phyloP scores from a whole-genome alignment of 2,888 invertebrate genomes.

The Nemotelus pantherinus region DNA sequence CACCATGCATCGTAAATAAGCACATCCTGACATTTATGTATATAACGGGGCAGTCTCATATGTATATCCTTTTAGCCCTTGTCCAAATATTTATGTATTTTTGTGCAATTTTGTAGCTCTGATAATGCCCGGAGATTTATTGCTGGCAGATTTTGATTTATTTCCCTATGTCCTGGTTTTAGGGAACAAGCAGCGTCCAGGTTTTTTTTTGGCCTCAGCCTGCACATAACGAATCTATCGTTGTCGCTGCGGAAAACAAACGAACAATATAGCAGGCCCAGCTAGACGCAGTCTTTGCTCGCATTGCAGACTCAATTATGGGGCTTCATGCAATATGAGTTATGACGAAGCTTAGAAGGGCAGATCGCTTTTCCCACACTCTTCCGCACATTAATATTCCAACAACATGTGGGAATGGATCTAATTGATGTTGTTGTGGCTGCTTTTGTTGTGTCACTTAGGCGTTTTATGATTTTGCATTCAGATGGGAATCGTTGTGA shows the following conservation, averaged over 20 bases:
- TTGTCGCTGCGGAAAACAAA: slow-evolving; percentile 22
- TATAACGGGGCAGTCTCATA: background rate
- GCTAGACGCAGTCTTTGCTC: slow-evolving; percentile 26
- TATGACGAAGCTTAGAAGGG: slow-evolving; percentile 28
- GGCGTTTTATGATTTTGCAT: slow-evolving; percentile 1
- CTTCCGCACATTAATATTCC: slow-evolving; percentile 12
- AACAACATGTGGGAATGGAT: slow-evolving; percentile 3
- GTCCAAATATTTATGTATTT: slow-evolving; percentile 39
- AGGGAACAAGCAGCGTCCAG: background rate
- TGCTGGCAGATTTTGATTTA: slow-evolving; percentile 45
- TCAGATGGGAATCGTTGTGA: background rate
- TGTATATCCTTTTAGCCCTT: slow-evolving; percentile 32
- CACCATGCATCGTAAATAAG: slow-evolving; percentile 16
- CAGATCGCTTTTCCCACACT: slow-evolving; percentile 2
- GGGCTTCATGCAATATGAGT: slow-evolving; percentile 38
- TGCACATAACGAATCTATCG: background rate
- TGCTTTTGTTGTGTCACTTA: slow-evolving; percentile 1
- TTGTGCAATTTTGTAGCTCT: slow-evolving; percentile 36
- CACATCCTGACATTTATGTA: slow-evolving; percentile 10
- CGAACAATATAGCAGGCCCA: background rate
- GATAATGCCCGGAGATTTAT: slow-evolving; percentile 42
- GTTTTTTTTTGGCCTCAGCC: background rate
- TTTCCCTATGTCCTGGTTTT: slow-evolving; percentile 22
- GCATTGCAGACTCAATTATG: slow-evolving; percentile 25
- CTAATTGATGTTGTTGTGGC: slow-evolving; percentile 25